Evolutionary conservation across 2,888 invertebrate genomes (phyloP), one percentile per base, ranked within the genome.

Genomic region (Mimachlamys varia): DNA sequence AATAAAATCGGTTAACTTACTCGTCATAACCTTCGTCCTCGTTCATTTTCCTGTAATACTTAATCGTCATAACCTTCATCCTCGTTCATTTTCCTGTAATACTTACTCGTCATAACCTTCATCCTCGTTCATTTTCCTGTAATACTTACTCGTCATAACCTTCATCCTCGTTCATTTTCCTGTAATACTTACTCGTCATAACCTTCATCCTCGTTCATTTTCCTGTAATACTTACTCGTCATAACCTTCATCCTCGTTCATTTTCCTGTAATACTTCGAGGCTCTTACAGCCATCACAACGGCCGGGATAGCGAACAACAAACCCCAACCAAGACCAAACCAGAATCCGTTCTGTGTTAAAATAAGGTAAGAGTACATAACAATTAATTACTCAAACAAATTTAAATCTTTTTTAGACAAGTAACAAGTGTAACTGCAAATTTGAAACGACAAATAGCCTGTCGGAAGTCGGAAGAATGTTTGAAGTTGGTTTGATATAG

Each of bases 281-380:
- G 94, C 89, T 87, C 93, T 94, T 58, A 94, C 92, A 5, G 93
- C 92, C 33, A 93, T 88, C 0, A 94, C 92, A 90, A 94, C 93
- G 22, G 93, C 92, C 10, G 94, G 94, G 19, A 94, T 92, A 89
- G 94, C 94, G 88, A 94, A 94, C 50, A 94, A 88, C 88, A 94
- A 88, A 0, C 93, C 94, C 94, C 94, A 94, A 13, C 94, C 94
- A 17, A 93, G 92, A 15, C 93, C 92, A 90, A 94, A 94, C 94
- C 94, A 94, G 89, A 94, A 94, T 15, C 93, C 94, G 89, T 94
- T 94, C 94, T 94, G 87, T n/a, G 90, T 89, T 10, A 88, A 49
- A 50, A 53, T 10, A 53, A 53, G 53, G 44, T 44, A 44, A 44
- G 3, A 44, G 44, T 44, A 44, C 44, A n/a, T n/a, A n/a, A n/a